Conservation (phyloP, 2,797 vertebrate genomes). For the Pangasius mekongensis region DNA sequence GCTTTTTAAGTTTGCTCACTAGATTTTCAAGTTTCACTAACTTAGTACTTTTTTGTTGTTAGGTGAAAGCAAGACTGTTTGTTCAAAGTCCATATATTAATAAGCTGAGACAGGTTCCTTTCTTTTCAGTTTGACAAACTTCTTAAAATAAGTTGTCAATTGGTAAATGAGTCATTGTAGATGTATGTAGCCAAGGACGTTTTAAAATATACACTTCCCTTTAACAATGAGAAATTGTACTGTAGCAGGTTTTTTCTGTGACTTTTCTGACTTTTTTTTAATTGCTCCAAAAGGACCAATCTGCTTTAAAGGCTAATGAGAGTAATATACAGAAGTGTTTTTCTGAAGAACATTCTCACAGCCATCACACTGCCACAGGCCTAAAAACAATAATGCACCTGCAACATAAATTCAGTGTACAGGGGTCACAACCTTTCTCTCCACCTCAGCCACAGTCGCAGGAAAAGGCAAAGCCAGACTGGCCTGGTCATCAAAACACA, state of each 20-base stretch:
- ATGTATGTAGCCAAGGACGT: not conserved
- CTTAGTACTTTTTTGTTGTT: no score
- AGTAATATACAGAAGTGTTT: not conserved
- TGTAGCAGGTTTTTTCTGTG: not conserved
- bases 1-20: no score
- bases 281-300: not conserved
- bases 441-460: conserved; percentile 36
- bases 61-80: no score
- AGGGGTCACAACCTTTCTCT: not conserved
- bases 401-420: not conserved
- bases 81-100: no score
- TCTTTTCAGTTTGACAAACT: no score
- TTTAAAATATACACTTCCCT: not conserved
- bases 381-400: not conserved
- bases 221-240: not conserved
- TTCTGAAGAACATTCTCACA: not conserved
- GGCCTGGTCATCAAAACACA: conserved; percentile 44
- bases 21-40: no score
- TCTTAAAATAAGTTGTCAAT: no score
- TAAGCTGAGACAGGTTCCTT: no score
- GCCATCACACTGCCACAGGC: not conserved
- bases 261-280: no score
- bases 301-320: not conserved
- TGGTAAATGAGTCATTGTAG: not conserved
- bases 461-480: conserved; percentile 4